Evolutionary conservation across 2,888 invertebrate species (phyloP), one percentile per base, ranked within the genome.

Genomic region (Drosophila setosimentum): DNA sequence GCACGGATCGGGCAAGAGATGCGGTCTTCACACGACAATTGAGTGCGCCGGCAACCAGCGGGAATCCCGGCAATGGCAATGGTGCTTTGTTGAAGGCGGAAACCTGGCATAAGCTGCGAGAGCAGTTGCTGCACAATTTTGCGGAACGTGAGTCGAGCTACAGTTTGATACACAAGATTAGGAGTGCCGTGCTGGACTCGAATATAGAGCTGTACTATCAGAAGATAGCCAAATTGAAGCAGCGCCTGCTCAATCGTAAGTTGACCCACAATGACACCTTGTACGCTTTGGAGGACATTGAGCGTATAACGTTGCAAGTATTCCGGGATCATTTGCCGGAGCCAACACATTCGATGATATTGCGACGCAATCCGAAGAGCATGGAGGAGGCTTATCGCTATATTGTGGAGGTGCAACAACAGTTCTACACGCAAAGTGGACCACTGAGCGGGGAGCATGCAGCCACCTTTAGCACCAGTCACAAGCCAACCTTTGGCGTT

Each of bases 341-440:
- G 54, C 87, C 87, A 10, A 87, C 87, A 7, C 90, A 87, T 57
- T 90, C 90, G 11, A 87, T 87, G 87, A 87, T 87, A 37, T 30
- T 87, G 61, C 75, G 87, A 0, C 65, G 87, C n/a, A 87, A 87
- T 53, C 89, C 87, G 3, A 88, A 85, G 53, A 81, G 77, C 81
- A 88, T 87, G 90, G 87, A 87, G 82, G 90, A 88, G 70, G 87
- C 87, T 63, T 87, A 87, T 59, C 89, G 90, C 54, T 87, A 87
- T 30, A 88, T 87, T 18, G 87, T 88, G 18, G 87, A 87, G 70
- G 90, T 87, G 27, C 87, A 87, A 18, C 87, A 87, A 24, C 87
- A 87, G 51, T 87, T 86, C 68, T 87, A 87, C 37, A 87, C 87
- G 0, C 87, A 87, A 54, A 86, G 90, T 27, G 87, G 87, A 2